These are phyloP conservation scores for Australoheros facetus DNA, from an alignment of 2,797 vertebrate species.

Conservation along the genomic window DNA sequence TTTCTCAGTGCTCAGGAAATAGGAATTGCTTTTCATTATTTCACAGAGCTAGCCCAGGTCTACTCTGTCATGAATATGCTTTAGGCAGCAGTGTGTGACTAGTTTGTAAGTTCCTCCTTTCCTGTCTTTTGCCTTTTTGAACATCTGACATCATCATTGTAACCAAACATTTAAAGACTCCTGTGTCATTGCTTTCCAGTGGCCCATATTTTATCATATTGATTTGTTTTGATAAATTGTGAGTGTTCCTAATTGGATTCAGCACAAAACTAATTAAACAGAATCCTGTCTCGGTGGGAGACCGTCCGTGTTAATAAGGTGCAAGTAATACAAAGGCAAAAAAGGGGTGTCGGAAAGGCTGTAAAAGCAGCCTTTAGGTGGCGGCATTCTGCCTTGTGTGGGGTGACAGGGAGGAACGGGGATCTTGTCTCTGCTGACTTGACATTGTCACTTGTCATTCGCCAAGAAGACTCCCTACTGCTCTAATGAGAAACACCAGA, in stretches of 20 bases:
- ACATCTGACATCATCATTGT: constrained; percentile 20
- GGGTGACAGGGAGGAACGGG: constrained; percentile 51
- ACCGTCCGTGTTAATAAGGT: constrained; percentile 44
- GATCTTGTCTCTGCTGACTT: constrained; percentile 44
- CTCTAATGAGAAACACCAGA: constrained; percentile 36
- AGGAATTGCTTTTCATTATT: constrained; percentile 70
- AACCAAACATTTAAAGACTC: constrained; percentile 29
- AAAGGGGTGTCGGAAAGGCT: constrained; percentile 44
- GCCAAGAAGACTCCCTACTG: background rate
- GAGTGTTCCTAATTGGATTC: constrained; percentile 46
- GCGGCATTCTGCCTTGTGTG: constrained; percentile 76
- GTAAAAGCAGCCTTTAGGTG: constrained; percentile 79
- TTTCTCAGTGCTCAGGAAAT: constrained; percentile 66
- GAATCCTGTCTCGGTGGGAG: constrained; percentile 28
- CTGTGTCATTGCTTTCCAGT: constrained; percentile 41
- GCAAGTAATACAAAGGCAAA: constrained; percentile 38
- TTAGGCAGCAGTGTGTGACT: constrained; percentile 43
- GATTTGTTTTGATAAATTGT: constrained; percentile 56
- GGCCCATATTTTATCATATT: constrained; percentile 35
- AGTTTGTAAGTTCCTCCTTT: constrained; percentile 23
- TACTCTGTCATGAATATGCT: constrained; percentile 52
- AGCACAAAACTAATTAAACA: constrained; percentile 48
- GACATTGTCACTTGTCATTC: constrained; percentile 36
- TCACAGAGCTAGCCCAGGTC: constrained; percentile 39
- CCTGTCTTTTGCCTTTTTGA: background rate